Evolutionary conservation across 1,140 invertebrate genomes (phyloP).

Genomic region (Orchesella cincta): DNA sequence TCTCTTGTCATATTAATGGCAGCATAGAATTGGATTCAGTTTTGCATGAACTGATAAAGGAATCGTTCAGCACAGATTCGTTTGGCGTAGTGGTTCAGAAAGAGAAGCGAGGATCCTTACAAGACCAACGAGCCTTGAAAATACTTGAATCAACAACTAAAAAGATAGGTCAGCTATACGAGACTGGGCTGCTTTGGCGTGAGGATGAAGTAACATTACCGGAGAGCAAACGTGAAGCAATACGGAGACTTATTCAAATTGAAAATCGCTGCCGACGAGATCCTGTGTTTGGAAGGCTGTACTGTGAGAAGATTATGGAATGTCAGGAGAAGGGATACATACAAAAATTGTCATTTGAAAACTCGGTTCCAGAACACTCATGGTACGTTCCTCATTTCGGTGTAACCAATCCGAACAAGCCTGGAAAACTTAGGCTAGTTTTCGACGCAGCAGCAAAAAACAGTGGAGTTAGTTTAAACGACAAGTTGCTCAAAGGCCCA

Average conservation of each 20-base stretch:
- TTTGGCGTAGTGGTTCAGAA: not conserved
- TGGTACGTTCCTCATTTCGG: constrained; percentile 36
- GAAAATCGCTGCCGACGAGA: not conserved
- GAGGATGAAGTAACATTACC: not conserved
- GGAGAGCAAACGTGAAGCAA: not conserved
- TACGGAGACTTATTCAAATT: not conserved
- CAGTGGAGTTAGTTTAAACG: not conserved
- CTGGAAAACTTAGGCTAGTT: constrained; percentile 43
- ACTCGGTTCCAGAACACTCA: not conserved
- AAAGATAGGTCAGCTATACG: not conserved
- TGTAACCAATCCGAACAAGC: constrained; percentile 37
- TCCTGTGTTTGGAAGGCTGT: not conserved
- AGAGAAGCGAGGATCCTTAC: not conserved
- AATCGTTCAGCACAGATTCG: not conserved
- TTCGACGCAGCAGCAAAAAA: constrained; percentile 34
- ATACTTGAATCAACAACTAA: not conserved
- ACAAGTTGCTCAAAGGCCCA: not conserved
- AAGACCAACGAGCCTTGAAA: not conserved
- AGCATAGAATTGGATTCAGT: too few species aligned
- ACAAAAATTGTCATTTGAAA: too few species aligned
- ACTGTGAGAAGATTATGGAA: not conserved
- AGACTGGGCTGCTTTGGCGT: not conserved
- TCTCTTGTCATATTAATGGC: too few species aligned
- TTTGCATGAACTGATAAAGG: not conserved
- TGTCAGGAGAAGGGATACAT: not conserved